phyloP scores from a whole-genome alignment of 2,888 invertebrate species.

The Oxystoma pomonae region DNA sequence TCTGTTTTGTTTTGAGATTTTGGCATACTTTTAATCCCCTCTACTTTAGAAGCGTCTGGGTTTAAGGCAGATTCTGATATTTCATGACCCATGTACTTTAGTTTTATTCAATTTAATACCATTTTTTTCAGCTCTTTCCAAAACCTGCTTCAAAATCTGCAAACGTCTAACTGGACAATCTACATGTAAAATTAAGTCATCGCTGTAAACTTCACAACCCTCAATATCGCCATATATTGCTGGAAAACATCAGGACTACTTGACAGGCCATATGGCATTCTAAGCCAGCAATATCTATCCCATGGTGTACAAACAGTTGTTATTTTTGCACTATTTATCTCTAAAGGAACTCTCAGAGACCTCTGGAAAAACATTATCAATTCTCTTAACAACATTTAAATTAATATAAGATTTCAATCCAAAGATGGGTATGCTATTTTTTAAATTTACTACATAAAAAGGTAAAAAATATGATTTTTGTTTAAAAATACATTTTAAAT shows the following conservation, averaged over 20 bases:
- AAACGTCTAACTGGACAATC: not conserved
- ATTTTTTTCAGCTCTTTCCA: not conserved
- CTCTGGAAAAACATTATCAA: too few species aligned
- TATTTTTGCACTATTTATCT: slow-evolving; percentile 8
- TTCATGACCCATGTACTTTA: too few species aligned
- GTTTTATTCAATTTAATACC: too few species aligned
- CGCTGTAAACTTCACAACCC: slow-evolving; percentile 5
- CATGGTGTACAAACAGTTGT: slow-evolving; percentile 1
- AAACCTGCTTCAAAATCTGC: slow-evolving; percentile 3
- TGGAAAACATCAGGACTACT: slow-evolving; percentile 5
- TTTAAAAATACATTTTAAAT: too few species aligned
- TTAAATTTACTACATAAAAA: too few species aligned
- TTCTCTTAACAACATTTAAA: too few species aligned
- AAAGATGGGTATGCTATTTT: too few species aligned
- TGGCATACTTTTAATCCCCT: not conserved
- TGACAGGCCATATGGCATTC: slow-evolving; percentile 3
- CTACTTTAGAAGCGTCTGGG: not conserved
- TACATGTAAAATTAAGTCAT: slow-evolving; percentile 3
- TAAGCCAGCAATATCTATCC: not conserved
- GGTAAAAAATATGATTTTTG: too few species aligned
- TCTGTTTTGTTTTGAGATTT: not conserved
- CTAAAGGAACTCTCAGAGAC: slow-evolving; percentile 16
- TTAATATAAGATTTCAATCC: too few species aligned
- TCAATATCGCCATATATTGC: slow-evolving; percentile 6
- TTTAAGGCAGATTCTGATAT: too few species aligned